phyloP scores from a whole-genome alignment of 2,888 invertebrate species.

The Prenolepis imparis region DNA sequence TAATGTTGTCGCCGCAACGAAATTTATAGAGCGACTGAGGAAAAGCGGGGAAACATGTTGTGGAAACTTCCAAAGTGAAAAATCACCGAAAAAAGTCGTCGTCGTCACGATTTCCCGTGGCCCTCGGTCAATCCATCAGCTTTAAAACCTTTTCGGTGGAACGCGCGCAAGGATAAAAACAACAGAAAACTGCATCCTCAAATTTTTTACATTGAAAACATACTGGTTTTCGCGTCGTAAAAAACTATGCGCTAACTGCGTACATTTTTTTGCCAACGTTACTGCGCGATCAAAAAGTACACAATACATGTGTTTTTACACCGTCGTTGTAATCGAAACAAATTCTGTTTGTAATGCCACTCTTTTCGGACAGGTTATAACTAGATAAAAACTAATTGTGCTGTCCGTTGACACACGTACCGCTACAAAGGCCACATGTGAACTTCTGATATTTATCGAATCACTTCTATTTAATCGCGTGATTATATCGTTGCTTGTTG shows the following conservation, averaged over 20 bases:
- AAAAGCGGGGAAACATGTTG: background rate
- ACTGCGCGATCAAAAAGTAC: constrained; percentile 16
- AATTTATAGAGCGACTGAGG: constrained; percentile 5
- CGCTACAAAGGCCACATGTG: constrained; percentile 13
- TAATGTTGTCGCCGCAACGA: background rate
- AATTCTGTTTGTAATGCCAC: constrained; percentile 21
- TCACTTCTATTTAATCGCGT: constrained; percentile 19
- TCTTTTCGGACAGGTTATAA: constrained; percentile 6
- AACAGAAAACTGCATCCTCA: constrained; percentile 8
- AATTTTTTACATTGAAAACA: constrained; percentile 37
- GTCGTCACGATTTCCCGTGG: background rate
- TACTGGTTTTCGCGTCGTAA: constrained; percentile 28
- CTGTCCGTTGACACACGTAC: background rate
- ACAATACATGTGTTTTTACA: constrained; percentile 17
- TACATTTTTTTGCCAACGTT: constrained; percentile 8
- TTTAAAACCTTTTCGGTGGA: constrained; percentile 34
- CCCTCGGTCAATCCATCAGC: constrained; percentile 18
- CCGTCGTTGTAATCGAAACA: background rate
- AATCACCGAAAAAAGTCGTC: constrained; percentile 23
- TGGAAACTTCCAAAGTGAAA: background rate
- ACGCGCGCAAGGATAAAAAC: constrained; percentile 1
- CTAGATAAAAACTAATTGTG: background rate
- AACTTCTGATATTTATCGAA: constrained; percentile 34
- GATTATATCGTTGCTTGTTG: background rate
- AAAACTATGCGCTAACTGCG: background rate